Evolutionary conservation across 2,113 vertebrate genomes (phyloP).

Genomic region (Amphiprion ocellaris): DNA sequence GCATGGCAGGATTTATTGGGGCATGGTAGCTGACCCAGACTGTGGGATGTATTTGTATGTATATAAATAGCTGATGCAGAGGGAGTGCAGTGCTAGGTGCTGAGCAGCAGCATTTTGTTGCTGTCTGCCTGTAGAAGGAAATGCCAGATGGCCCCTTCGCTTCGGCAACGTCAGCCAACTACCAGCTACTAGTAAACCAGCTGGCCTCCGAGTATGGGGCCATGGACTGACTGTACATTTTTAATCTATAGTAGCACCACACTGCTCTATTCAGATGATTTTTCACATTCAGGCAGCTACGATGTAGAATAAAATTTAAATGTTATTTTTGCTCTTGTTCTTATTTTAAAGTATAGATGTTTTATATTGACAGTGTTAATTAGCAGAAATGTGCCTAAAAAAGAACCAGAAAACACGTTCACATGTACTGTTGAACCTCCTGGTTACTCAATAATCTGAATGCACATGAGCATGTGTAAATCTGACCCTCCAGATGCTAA

Average conservation of each 20-base stretch:
- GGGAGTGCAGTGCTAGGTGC: conserved; percentile 51
- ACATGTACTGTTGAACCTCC: too few relatives aligned
- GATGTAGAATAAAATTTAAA: too few relatives aligned
- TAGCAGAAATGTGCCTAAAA: too few relatives aligned
- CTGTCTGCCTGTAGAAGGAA: conserved; percentile 69
- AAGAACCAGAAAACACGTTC: too few relatives aligned
- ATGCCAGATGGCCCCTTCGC: conserved; percentile 58
- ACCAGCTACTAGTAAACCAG: conserved; percentile 49
- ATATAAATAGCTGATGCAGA: conserved; percentile 75
- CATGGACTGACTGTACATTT: conserved; percentile 4
- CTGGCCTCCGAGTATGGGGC: conserved; percentile 38
- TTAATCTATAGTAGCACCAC: background rate
- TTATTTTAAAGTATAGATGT: too few relatives aligned
- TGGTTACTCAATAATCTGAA: too few relatives aligned
- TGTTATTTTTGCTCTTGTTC: too few relatives aligned
- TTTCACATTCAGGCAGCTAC: background rate
- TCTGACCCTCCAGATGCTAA: too few relatives aligned
- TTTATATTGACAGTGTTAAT: too few relatives aligned
- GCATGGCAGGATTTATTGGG: conserved; percentile 16
- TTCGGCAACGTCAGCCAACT: conserved; percentile 48
- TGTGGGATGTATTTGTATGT: conserved; percentile 34
- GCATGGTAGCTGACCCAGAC: conserved; percentile 24
- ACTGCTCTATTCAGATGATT: too few relatives aligned
- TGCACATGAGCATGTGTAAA: too few relatives aligned
- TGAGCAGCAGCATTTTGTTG: conserved; percentile 61